Evolutionary conservation across 2,797 vertebrate genomes (phyloP), one percentile per base, ranked within the genome.

Genomic region (Sebastes cheni): DNA sequence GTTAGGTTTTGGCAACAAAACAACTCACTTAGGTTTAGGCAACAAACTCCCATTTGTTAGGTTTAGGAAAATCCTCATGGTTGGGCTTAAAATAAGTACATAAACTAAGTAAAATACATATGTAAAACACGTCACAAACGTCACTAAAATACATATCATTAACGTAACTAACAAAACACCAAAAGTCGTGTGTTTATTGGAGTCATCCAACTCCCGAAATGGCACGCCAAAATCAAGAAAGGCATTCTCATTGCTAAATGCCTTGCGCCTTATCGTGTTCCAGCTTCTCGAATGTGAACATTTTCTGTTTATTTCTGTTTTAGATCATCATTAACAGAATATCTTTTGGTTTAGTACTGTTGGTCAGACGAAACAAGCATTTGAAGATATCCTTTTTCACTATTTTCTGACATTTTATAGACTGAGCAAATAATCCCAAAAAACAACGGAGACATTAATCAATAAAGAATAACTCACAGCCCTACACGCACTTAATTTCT

Each of bases 21-120:
- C 39, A 14, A 42, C 39, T 42, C 5, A 42, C 13, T 42, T 14
- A 42, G 5, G 39, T 42, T 42, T 14, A 42, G 0, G 39, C 39
- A 42, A 42, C 39, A 42, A 42, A 42, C 2, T 3, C 27, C 27
- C 4, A 4, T 27, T 8, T 0, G 6, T 46, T 3, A 46, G 6
- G 42, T 46, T 46, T 18, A 46, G 16, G 42, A 18, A 46, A 46
- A 46, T 18, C 16, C 16, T 16, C 14, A 42, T 42, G 0, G 39
- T 42, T 42, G 39, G 0, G 0, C 42, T 46, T 46, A 46, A 46
- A 18, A 0, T 18, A 46, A 46, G 16, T 46, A 18, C 6, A 1
- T 46, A 8, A 46, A 46, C 16, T 46, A 46, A 46, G 42, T 46
- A 46, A 46, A 46, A 18, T 18, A 46, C 16, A 18, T 4, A 46